Conservation (phyloP, 2,888 invertebrate species). For the Tetranychus piercei region DNA sequence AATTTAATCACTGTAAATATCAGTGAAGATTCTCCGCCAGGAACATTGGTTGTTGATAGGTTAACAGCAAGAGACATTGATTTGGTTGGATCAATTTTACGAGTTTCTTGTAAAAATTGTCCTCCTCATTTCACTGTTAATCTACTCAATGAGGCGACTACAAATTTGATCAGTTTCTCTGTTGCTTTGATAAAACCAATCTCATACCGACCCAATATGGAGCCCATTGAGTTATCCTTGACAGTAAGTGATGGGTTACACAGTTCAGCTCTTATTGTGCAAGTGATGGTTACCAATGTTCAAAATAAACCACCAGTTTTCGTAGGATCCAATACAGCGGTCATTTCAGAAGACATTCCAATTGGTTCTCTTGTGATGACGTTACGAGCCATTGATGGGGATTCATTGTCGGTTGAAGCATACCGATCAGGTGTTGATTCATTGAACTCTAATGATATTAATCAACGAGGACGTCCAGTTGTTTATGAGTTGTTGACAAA, state of each 20-base stretch:
- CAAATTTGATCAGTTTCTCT: conserved; percentile 12
- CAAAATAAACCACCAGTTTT: conserved; percentile 73
- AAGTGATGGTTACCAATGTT: conserved; percentile 59
- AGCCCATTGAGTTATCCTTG: neutral
- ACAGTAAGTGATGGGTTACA: conserved; percentile 50
- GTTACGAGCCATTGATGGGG: conserved; percentile 62
- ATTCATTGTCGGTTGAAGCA: conserved; percentile 31
- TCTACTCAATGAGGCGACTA: neutral
- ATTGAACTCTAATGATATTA: neutral
- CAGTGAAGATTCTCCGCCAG: conserved; percentile 44
- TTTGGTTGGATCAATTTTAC: conserved; percentile 56
- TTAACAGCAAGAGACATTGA: conserved; percentile 61
- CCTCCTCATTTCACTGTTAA: conserved; percentile 4
- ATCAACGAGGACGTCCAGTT: conserved; percentile 40
- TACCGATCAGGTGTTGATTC: conserved; percentile 38
- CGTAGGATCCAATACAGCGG: conserved; percentile 55
- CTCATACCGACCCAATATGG: neutral
- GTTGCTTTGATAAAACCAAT: neutral
- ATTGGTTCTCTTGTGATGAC: conserved; percentile 52
- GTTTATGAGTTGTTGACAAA: conserved; percentile 61
- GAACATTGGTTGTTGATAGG: conserved; percentile 50
- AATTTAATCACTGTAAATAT: neutral
- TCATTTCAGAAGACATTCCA: conserved; percentile 53
- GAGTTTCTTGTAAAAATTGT: conserved; percentile 44
- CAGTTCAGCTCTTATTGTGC: conserved; percentile 51